phyloP scores from a whole-genome alignment of 2,888 invertebrate species.

The Leptinotarsa juncta region DNA sequence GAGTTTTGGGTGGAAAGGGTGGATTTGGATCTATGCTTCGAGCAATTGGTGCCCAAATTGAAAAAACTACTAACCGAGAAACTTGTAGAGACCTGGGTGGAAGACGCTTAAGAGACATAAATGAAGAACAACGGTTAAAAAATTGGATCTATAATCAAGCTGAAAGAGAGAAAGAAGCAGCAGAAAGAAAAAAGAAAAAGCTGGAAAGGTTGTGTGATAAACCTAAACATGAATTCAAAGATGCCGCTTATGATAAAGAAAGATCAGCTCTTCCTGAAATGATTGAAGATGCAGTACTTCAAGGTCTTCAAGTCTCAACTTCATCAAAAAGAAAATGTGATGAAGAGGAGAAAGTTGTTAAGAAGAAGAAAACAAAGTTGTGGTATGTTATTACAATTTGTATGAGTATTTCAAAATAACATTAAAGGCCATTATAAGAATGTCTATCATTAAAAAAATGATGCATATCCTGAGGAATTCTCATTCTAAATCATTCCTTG shows the following conservation, averaged over 20 bases:
- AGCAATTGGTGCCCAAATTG: constrained; percentile 98
- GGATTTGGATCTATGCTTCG: constrained; percentile 98
- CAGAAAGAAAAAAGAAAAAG: constrained; percentile 81
- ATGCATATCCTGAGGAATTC: too few species aligned
- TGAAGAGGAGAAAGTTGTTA: constrained; percentile 45
- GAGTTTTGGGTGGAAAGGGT: constrained; percentile 88
- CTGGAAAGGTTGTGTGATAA: constrained; percentile 81
- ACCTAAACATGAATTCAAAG: constrained; percentile 88
- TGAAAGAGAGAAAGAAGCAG: constrained; percentile 83
- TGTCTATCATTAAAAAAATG: too few species aligned
- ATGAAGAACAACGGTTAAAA: constrained; percentile 92
- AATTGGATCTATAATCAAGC: constrained; percentile 91
- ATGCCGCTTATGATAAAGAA: constrained; percentile 82
- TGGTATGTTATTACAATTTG: constrained; percentile 55
- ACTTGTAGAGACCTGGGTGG: constrained; percentile 98
- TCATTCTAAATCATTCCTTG: too few species aligned
- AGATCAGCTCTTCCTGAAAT: constrained; percentile 82
- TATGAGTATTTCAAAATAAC: too few species aligned
- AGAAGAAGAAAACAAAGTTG: constrained; percentile 61
- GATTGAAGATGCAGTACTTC: constrained; percentile 85
- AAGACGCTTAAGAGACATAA: constrained; percentile 93
- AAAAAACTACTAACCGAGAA: constrained; percentile 96
- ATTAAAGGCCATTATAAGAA: too few species aligned
- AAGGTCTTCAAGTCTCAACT: constrained; percentile 78
- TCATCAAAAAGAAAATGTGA: constrained; percentile 52